phyloP scores from a whole-genome alignment of 2,888 invertebrate genomes.

The Arrhopalites spinosus region DNA sequence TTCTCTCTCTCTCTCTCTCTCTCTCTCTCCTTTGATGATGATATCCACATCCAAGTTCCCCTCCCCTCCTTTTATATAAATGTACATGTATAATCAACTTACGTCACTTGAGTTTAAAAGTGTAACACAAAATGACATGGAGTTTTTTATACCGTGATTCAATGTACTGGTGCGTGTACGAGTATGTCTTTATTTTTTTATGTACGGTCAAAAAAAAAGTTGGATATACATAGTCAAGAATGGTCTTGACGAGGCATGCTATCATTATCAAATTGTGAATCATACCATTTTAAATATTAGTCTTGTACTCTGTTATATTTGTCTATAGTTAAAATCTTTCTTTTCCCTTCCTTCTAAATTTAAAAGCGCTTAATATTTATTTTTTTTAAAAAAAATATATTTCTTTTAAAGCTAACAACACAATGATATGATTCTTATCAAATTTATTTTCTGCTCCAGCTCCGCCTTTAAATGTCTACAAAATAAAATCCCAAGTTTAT shows the following conservation, averaged over 20 bases:
- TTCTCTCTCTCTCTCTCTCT: too few species aligned
- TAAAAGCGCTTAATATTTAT: neutral
- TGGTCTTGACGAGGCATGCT: neutral
- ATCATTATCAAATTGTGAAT: constrained; percentile 11
- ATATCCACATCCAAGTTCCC: constrained; percentile 24
- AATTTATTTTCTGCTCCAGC: too few species aligned
- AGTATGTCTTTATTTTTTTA: neutral
- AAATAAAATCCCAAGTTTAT: too few species aligned
- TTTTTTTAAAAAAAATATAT: neutral
- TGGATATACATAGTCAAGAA: neutral
- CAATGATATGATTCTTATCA: too few species aligned
- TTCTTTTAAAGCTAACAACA: too few species aligned
- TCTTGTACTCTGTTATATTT: neutral
- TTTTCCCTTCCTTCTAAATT: too few species aligned
- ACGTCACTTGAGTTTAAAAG: constrained; percentile 7
- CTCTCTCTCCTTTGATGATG: constrained; percentile 30
- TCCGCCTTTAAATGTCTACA: too few species aligned
- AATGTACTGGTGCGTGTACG: constrained; percentile 4
- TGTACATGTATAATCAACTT: constrained; percentile 34
- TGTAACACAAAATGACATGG: neutral
- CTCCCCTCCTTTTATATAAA: too few species aligned
- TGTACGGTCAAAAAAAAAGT: neutral
- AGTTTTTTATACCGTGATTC: neutral
- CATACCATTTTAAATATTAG: neutral
- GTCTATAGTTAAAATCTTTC: too few species aligned